A percentile compares a stretch with the other conserved stretches of the same genome.
These are phyloP conservation scores for Lathamus discolor DNA, from an alignment of 2,113 vertebrate genomes.

Conservation along the genomic window DNA sequence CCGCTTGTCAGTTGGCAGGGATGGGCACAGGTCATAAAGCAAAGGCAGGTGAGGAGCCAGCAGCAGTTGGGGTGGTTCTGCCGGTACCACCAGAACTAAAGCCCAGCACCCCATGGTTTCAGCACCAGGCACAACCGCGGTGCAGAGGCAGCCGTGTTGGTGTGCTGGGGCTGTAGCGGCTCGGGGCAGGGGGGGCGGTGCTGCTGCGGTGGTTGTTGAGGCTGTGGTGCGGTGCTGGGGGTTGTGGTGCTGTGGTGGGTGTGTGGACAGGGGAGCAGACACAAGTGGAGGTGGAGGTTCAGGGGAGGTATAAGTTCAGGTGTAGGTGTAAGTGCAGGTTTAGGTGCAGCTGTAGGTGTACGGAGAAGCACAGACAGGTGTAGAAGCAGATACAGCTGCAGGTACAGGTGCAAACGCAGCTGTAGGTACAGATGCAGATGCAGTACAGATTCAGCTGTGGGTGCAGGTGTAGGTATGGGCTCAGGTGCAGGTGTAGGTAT, in stretches of 20 bases:
- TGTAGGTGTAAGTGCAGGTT: not conserved
- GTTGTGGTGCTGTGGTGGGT: not conserved
- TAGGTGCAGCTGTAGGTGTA: not conserved
- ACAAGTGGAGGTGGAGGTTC: not conserved
- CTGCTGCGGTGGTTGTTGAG: not conserved
- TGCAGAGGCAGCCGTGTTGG: not conserved
- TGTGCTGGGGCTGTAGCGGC: accelerated
- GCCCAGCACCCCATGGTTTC: not conserved
- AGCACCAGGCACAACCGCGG: accelerated
- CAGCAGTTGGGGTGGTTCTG: not conserved
- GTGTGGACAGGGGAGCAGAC: not conserved
- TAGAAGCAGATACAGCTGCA: not conserved
- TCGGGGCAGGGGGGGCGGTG: not conserved
- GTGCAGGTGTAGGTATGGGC: accelerated
- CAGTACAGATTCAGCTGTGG: accelerated
- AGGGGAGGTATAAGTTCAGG: not conserved
- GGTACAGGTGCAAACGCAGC: too few species aligned
- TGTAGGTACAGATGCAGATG: not conserved
- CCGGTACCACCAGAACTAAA: not conserved
- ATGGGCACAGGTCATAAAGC: not conserved
- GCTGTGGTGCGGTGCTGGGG: not conserved
- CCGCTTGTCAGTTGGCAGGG: not conserved
- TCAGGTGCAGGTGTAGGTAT: accelerated
- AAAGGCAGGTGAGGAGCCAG: not conserved
- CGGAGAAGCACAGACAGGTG: not conserved